phyloP scores from a whole-genome alignment of 2,797 vertebrate genomes.

The Chloroceryle amazona region DNA sequence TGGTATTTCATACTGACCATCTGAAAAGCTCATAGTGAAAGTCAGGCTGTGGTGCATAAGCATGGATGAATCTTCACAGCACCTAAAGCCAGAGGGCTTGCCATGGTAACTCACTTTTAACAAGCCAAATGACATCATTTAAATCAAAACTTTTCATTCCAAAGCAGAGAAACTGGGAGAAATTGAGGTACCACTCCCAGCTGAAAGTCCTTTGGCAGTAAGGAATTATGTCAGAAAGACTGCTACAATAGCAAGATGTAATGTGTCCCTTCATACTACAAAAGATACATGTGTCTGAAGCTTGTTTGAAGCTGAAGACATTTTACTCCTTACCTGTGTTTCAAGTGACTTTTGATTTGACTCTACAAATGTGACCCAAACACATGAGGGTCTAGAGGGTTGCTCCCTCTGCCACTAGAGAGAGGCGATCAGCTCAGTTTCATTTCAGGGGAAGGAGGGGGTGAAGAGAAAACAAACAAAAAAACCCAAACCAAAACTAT shows the following conservation, averaged over 20 bases:
- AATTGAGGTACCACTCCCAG: background rate
- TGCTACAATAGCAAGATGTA: background rate
- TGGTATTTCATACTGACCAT: background rate
- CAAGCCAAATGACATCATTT: background rate
- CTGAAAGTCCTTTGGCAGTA: background rate
- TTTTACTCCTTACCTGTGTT: background rate
- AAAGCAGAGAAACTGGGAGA: background rate
- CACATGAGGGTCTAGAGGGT: fast-evolving
- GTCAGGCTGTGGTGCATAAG: background rate
- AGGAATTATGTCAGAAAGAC: background rate
- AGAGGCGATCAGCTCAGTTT: fast-evolving
- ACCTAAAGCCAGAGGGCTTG: background rate
- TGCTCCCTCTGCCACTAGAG: background rate
- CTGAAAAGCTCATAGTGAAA: background rate
- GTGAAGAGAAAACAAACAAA: background rate
- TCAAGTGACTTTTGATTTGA: background rate
- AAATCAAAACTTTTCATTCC: background rate
- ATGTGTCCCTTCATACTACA: fast-evolving
- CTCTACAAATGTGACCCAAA: fast-evolving
- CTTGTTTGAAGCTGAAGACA: background rate
- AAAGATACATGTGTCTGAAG: fast-evolving
- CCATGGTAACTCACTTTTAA: background rate
- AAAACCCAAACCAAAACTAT: background rate
- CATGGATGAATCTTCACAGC: background rate
- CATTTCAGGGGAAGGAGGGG: background rate